These are phyloP conservation scores for Diarsia dahlii DNA, from an alignment of 2,888 invertebrate genomes.

Conservation along the genomic window DNA sequence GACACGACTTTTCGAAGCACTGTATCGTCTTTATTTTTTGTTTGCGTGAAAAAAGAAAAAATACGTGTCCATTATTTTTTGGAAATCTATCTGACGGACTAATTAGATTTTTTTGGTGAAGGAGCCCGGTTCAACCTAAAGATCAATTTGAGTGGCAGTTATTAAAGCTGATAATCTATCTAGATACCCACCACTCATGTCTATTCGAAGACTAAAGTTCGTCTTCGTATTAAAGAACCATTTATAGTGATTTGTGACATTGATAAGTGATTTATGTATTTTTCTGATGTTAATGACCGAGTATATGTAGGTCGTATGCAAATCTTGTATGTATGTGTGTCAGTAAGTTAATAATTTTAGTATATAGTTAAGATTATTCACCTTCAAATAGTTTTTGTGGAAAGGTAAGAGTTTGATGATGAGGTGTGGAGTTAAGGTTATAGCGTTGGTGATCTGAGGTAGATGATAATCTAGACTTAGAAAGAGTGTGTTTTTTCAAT, in stretches of 20 bases:
- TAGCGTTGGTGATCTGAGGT: not conserved
- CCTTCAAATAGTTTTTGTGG: slow-evolving; percentile 22
- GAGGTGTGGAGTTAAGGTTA: not conserved
- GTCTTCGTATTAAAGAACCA: slow-evolving; percentile 13
- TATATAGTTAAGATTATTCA: slow-evolving; percentile 36
- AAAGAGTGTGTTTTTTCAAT: not conserved
- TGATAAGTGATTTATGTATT: slow-evolving; percentile 54
- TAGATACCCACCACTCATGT: not conserved
- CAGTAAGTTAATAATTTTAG: slow-evolving; percentile 53
- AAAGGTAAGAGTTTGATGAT: slow-evolving; percentile 27
- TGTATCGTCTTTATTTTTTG: no score
- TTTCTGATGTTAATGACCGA: slow-evolving; percentile 38
- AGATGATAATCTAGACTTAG: not conserved
- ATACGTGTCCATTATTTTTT: no score
- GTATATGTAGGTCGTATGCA: slow-evolving; percentile 52
- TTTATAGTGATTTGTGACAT: slow-evolving; percentile 47
- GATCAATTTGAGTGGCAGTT: no score
- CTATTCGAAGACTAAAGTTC: not conserved
- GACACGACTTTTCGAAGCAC: no score
- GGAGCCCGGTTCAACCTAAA: no score
- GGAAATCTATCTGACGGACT: no score
- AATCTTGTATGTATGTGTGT: slow-evolving; percentile 39
- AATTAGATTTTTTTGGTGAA: no score
- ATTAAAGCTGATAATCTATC: not conserved
- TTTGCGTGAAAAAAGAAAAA: no score